These are phyloP conservation scores for Antrozous pallidus DNA, from an alignment of 2,797 vertebrate genomes.

Conservation along the genomic window DNA sequence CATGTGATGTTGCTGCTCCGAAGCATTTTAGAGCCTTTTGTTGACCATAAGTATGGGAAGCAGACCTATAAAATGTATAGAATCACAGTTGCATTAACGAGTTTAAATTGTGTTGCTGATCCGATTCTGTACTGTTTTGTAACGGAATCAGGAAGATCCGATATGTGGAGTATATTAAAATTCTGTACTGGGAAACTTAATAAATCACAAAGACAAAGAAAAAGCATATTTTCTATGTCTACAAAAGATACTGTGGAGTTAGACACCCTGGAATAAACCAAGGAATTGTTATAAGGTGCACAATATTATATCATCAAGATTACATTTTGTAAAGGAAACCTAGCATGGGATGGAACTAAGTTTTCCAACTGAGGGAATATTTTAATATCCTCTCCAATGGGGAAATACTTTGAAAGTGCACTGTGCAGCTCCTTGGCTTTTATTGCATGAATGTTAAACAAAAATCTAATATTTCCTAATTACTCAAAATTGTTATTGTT, in stretches of 20 bases:
- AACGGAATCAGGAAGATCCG: slow-evolving; percentile 84
- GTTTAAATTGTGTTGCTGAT: slow-evolving; percentile 89
- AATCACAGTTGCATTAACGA: slow-evolving; percentile 85
- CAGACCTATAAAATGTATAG: slow-evolving; percentile 82
- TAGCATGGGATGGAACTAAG: not conserved
- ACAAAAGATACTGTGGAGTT: slow-evolving; percentile 68
- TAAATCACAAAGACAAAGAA: slow-evolving; percentile 44
- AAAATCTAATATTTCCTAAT: not conserved
- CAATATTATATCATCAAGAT: not conserved
- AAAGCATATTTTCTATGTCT: not conserved
- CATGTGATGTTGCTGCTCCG: slow-evolving; percentile 87
- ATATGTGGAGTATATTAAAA: slow-evolving; percentile 79
- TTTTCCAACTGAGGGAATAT: not conserved
- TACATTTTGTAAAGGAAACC: not conserved
- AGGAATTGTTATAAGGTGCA: not conserved
- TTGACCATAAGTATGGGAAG: slow-evolving; percentile 51
- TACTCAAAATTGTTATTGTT: not conserved
- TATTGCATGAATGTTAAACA: slow-evolving; percentile 36
- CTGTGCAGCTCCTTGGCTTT: not conserved
- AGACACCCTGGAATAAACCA: slow-evolving; percentile 45
- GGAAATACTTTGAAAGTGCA: not conserved
- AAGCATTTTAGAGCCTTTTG: slow-evolving; percentile 76
- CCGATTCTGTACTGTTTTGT: slow-evolving; percentile 93
- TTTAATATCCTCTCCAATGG: not conserved
- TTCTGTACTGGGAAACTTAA: slow-evolving; percentile 39